These are phyloP conservation scores for Drosophila falleni DNA, from an alignment of 2,888 invertebrate genomes.

Conservation along the genomic window DNA sequence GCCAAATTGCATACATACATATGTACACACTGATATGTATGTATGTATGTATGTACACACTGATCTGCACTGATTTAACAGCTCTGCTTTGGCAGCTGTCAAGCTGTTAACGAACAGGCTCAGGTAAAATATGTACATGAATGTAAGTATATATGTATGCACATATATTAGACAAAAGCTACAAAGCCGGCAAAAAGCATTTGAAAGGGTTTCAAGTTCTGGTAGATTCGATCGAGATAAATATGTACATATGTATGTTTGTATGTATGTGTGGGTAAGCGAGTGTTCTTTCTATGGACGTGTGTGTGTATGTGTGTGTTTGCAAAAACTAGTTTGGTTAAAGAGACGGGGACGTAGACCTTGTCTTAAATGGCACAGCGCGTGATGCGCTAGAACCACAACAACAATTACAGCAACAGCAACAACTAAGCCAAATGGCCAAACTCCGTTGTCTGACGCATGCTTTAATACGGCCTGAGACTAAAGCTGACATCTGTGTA, in stretches of 20 bases:
- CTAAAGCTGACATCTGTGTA: constrained; percentile 25
- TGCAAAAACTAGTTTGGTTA: constrained; percentile 51
- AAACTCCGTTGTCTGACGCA: constrained; percentile 3
- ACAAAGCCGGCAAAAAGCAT: constrained; percentile 30
- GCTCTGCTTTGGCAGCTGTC: constrained; percentile 34
- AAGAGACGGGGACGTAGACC: constrained; percentile 57
- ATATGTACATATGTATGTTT: constrained; percentile 3
- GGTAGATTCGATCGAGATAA: constrained; percentile 40
- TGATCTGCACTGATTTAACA: constrained; percentile 3
- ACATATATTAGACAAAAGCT: constrained; percentile 27
- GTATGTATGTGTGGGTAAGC: constrained; percentile 3
- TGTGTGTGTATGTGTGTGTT: constrained; percentile 6
- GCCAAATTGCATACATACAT: background rate
- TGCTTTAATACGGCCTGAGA: constrained; percentile 2
- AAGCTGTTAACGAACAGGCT: constrained; percentile 21
- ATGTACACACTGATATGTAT: background rate
- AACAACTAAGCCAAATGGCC: background rate
- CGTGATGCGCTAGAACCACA: constrained; percentile 55
- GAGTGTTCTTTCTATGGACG: background rate
- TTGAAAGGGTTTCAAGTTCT: constrained; percentile 54
- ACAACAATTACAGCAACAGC: constrained; percentile 15
- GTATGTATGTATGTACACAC: background rate
- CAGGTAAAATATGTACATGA: constrained; percentile 45
- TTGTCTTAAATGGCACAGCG: constrained; percentile 62
- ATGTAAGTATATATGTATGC: constrained; percentile 2